Conservation (phyloP, 2,113 vertebrate species). For the Prolemur simus region DNA sequence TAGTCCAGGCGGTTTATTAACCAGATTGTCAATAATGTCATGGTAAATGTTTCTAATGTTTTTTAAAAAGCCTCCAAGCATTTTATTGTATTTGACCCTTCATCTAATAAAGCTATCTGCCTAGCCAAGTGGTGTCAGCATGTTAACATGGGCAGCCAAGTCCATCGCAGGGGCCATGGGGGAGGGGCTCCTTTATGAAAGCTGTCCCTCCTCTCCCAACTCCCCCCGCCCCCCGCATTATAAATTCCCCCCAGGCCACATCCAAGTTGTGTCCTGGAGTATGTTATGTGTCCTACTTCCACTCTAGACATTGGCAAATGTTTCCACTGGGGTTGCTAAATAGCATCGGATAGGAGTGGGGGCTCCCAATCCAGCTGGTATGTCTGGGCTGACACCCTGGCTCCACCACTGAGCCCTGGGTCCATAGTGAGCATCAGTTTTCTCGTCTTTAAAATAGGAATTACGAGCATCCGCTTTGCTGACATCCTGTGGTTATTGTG, state of each 20-base stretch:
- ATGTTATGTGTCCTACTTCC: not conserved
- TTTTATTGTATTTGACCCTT: conserved; percentile 77
- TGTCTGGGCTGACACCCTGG: not conserved
- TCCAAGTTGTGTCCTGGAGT: not conserved
- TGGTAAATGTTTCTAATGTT: conserved; percentile 73
- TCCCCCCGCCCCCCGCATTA: not conserved
- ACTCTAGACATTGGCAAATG: not conserved
- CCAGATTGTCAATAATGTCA: conserved; percentile 74
- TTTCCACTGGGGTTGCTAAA: not conserved
- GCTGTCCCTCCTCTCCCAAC: not conserved
- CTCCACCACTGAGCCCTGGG: not conserved
- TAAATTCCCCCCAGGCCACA: not conserved
- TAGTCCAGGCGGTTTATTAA: conserved; percentile 67
- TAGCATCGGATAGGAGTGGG: fast-evolving
- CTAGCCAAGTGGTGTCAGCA: conserved; percentile 57
- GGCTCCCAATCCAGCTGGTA: not conserved
- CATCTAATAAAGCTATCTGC: conserved; percentile 69
- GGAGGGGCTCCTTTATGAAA: not conserved
- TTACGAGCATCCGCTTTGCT: not conserved
- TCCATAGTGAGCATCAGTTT: not conserved
- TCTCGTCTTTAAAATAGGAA: not conserved
- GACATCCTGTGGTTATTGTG: not conserved
- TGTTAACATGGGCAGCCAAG: conserved; percentile 21
- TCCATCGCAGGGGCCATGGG: not conserved
- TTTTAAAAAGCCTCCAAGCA: conserved; percentile 74